These are phyloP conservation scores for Oriolus oriolus DNA, from an alignment of 2,113 vertebrate species.

Conservation along the genomic window DNA sequence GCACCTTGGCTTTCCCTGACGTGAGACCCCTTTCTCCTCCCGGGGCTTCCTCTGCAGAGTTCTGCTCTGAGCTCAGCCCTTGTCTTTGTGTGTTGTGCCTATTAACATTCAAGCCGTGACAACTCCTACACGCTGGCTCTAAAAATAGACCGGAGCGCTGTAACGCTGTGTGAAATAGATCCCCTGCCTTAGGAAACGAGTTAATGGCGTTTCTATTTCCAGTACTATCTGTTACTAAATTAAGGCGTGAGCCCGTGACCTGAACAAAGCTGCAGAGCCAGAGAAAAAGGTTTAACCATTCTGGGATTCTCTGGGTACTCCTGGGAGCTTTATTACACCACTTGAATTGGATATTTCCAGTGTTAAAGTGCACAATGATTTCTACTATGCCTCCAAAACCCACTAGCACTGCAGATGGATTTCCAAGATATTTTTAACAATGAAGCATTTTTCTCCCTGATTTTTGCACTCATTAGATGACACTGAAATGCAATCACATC, in stretches of 20 bases:
- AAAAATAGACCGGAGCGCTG: slow-evolving; percentile 60
- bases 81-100: slow-evolving; percentile 27
- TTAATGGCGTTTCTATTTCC: slow-evolving; percentile 65
- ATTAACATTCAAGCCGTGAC: slow-evolving; percentile 34
- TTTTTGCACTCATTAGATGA: not conserved
- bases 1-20: not conserved
- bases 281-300: not conserved
- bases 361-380: not conserved
- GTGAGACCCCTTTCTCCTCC: not conserved
- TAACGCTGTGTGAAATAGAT: slow-evolving; percentile 32
- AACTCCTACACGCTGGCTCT: slow-evolving; percentile 47
- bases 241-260: slow-evolving; percentile 39
- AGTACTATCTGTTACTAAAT: slow-evolving; percentile 67
- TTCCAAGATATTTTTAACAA: slow-evolving; percentile 22
- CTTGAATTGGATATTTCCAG: not conserved
- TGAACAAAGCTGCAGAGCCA: not conserved
- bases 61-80: not conserved
- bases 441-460: not conserved
- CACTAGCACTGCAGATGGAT: not conserved
- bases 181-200: slow-evolving; percentile 36
- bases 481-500: not conserved
- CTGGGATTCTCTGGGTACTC: not conserved
- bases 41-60: not conserved
- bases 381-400: not conserved
- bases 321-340: not conserved